Percentiles rank a stretch among this genome's conserved stretches.
phyloP scores from a whole-genome alignment of 2,797 vertebrate genomes.

The Intellagama lesueurii region DNA sequence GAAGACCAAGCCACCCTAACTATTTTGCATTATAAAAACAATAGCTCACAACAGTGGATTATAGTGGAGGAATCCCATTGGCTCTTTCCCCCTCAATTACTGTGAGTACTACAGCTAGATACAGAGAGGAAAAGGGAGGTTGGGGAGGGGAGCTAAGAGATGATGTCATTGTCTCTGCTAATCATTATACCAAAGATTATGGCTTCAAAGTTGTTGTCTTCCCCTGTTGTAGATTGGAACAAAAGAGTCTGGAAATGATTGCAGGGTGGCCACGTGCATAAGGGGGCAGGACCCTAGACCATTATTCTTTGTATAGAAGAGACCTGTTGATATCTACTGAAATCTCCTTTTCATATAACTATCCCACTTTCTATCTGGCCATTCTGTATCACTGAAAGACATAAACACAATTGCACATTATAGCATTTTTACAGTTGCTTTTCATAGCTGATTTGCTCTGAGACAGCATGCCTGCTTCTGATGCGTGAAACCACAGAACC shows the following conservation, averaged over 20 bases:
- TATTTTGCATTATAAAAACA: too few species aligned
- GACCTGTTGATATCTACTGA: background rate
- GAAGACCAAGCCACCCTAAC: background rate
- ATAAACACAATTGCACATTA: constrained; percentile 22
- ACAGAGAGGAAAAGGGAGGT: too few species aligned
- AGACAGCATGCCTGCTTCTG: constrained; percentile 32
- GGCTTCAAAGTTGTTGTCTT: constrained; percentile 34
- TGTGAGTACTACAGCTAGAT: too few species aligned
- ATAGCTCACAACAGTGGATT: too few species aligned
- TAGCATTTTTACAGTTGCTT: constrained; percentile 39
- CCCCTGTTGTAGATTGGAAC: constrained; percentile 9
- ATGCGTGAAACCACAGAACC: constrained; percentile 59
- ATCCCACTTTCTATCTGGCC: background rate
- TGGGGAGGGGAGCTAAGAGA: too few species aligned
- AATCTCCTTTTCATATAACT: background rate
- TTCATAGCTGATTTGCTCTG: constrained; percentile 8
- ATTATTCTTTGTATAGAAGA: background rate
- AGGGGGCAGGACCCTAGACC: background rate
- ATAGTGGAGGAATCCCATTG: too few species aligned
- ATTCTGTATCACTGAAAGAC: constrained; percentile 20
- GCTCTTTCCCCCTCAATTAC: too few species aligned
- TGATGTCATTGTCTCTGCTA: too few species aligned
- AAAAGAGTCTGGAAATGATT: constrained; percentile 35
- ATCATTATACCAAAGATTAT: background rate
- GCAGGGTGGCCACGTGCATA: background rate